Percentiles rank a stretch among this genome's conserved stretches.
These are phyloP conservation scores for Noctua janthina DNA, from an alignment of 2,888 invertebrate genomes.

Conservation along the genomic window DNA sequence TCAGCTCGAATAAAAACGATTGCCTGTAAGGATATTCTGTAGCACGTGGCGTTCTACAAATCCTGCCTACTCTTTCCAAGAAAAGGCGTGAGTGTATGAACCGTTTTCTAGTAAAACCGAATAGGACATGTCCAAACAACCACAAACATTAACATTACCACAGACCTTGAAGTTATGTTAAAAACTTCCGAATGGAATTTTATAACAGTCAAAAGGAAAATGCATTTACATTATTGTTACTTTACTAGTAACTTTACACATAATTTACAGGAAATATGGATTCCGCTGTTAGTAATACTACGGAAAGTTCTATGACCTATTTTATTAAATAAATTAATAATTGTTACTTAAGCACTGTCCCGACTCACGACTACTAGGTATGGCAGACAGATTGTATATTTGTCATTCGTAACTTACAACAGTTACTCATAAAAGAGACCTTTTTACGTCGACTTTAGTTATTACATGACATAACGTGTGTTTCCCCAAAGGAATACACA, in stretches of 20 bases:
- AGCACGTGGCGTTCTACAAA: neutral
- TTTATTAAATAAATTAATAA: constrained; percentile 5
- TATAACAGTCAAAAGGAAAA: constrained; percentile 44
- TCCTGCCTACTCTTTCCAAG: neutral
- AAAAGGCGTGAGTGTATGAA: constrained; percentile 19
- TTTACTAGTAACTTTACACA: constrained; percentile 33
- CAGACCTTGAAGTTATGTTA: neutral
- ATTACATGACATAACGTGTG: neutral
- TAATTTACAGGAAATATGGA: constrained; percentile 25
- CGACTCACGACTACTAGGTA: neutral
- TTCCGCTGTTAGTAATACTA: constrained; percentile 15
- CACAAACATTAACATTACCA: constrained; percentile 5
- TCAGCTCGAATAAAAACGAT: neutral
- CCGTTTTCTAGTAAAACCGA: constrained; percentile 5
- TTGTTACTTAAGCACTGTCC: neutral
- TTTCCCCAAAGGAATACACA: neutral
- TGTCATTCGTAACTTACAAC: neutral
- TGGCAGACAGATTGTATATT: neutral
- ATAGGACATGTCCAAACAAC: constrained; percentile 1
- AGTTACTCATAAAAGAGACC: neutral
- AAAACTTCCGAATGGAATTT: constrained; percentile 54
- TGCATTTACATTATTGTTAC: neutral
- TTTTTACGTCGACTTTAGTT: neutral
- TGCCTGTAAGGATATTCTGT: neutral
- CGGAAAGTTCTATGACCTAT: constrained; percentile 45